These are phyloP conservation scores for Euschistus heros DNA, from an alignment of 1,140 invertebrate genomes.

Conservation along the genomic window DNA sequence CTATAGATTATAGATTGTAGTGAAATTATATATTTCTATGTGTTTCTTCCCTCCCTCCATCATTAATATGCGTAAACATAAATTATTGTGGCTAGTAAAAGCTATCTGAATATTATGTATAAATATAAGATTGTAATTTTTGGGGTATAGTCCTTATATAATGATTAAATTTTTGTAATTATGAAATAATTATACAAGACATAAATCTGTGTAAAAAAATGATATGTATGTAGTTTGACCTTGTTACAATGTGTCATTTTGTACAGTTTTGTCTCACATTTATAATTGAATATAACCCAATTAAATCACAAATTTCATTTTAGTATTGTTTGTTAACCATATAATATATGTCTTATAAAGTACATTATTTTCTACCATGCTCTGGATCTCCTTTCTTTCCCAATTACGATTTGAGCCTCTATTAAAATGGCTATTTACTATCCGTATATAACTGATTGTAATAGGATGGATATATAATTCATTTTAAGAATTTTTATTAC, in stretches of 20 bases:
- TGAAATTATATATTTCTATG: neutral
- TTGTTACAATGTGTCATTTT: conserved; percentile 22
- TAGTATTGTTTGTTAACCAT: conserved; percentile 1
- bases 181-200: conserved; percentile 13
- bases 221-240: conserved; percentile 19
- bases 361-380: too few species aligned
- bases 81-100: neutral
- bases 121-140: neutral
- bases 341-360: too few species aligned
- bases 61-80: neutral
- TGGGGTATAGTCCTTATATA: neutral
- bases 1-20: too few species aligned
- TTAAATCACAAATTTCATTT: neutral
- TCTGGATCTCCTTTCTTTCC: too few species aligned
- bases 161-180: conserved; percentile 4
- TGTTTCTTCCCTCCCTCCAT: neutral
- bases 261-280: conserved; percentile 25
- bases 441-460: too few species aligned
- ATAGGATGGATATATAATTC: too few species aligned
- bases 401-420: too few species aligned
- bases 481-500: too few species aligned
- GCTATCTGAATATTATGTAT: neutral
- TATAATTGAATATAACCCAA: conserved; percentile 23
- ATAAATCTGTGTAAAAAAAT: conserved; percentile 20
- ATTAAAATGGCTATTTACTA: too few species aligned